Percentiles rank a stretch among this genome's conserved stretches.
These are phyloP conservation scores for Drosophila mettleri DNA, from an alignment of 2,888 invertebrate species.

Conservation along the genomic window DNA sequence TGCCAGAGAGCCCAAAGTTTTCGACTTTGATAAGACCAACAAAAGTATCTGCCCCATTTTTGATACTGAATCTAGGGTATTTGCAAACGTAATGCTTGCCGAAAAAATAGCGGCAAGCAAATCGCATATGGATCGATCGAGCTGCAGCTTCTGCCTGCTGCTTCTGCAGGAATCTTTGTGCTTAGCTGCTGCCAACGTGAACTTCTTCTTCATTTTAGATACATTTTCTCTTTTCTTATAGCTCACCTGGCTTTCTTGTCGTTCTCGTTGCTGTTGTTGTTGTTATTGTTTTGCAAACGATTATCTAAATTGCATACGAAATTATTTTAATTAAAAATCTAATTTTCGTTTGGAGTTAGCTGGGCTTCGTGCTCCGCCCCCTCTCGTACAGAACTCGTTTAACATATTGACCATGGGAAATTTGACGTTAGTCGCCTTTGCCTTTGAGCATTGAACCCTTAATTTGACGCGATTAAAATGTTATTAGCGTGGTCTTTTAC, in stretches of 20 bases:
- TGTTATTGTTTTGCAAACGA: slow-evolving; percentile 76
- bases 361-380: slow-evolving; percentile 25
- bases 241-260: slow-evolving; percentile 8
- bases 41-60: background rate
- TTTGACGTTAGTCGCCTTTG: slow-evolving; percentile 5
- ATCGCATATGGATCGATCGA: slow-evolving; percentile 78
- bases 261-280: slow-evolving; percentile 5
- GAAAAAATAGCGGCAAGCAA: slow-evolving; percentile 76
- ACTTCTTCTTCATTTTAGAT: slow-evolving; percentile 31
- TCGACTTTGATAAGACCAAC: too few species aligned
- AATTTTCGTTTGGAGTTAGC: slow-evolving; percentile 73
- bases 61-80: background rate
- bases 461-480: slow-evolving; percentile 82
- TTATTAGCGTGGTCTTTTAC: slow-evolving; percentile 67
- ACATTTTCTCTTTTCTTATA: slow-evolving; percentile 14
- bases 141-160: slow-evolving; percentile 17
- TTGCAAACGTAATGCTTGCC: slow-evolving; percentile 42
- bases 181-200: slow-evolving; percentile 21
- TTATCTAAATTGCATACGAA: slow-evolving; percentile 86
- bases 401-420: slow-evolving; percentile 62
- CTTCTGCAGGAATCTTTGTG: slow-evolving; percentile 14
- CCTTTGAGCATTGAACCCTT: slow-evolving; percentile 69
- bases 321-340: slow-evolving; percentile 86
- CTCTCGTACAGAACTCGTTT: slow-evolving; percentile 38
- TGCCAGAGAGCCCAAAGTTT: too few species aligned